These are phyloP conservation scores for Andricus curvator DNA, from an alignment of 2,888 invertebrate genomes.

Conservation along the genomic window DNA sequence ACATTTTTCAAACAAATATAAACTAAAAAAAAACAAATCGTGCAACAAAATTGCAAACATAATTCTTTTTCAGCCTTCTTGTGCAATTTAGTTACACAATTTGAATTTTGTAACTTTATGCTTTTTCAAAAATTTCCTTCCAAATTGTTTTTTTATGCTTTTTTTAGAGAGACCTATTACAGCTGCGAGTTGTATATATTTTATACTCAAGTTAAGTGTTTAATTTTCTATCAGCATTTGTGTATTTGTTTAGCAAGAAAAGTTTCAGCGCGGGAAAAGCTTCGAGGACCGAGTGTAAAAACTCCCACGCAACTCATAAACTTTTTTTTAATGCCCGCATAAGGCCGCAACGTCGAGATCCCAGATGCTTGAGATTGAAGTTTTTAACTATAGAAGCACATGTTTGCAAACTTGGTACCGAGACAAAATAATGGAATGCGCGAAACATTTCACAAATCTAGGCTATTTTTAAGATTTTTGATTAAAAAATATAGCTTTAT, in stretches of 20 bases:
- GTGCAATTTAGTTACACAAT: too few species aligned
- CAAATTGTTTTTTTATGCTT: too few species aligned
- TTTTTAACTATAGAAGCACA: slow-evolving; percentile 14
- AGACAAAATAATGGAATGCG: background rate
- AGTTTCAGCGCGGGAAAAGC: background rate
- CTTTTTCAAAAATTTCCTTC: too few species aligned
- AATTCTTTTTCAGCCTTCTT: too few species aligned
- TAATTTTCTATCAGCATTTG: background rate
- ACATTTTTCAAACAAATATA: too few species aligned
- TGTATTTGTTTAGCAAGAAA: background rate
- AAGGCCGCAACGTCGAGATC: background rate
- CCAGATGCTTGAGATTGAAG: slow-evolving; percentile 27
- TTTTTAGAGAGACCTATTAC: too few species aligned
- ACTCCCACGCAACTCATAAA: background rate
- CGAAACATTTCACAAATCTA: slow-evolving; percentile 4
- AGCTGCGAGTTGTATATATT: too few species aligned
- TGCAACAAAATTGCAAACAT: too few species aligned
- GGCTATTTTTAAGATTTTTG: slow-evolving; percentile 24
- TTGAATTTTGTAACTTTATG: too few species aligned
- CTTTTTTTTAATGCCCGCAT: background rate
- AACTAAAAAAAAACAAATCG: too few species aligned
- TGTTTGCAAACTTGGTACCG: background rate
- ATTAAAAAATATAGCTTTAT: background rate
- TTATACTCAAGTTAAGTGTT: background rate
- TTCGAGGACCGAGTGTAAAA: background rate